A percentile compares a stretch with the other conserved stretches of the same genome.
phyloP scores from a whole-genome alignment of 2,888 invertebrate species.

The Standfussiana lucernea region DNA sequence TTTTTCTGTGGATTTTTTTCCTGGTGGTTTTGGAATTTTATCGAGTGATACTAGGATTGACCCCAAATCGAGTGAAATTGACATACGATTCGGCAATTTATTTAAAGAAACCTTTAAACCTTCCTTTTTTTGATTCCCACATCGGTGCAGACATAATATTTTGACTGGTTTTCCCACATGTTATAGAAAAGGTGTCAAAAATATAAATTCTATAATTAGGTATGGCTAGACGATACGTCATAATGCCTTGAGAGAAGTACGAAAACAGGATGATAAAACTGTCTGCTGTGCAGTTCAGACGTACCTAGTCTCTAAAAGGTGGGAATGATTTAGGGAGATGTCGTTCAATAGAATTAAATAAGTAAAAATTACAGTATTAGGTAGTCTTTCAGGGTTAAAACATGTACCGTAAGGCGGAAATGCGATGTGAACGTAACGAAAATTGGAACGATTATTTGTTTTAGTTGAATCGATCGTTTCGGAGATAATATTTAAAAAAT shows the following conservation, averaged over 20 bases:
- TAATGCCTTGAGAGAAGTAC: slow-evolving; percentile 26
- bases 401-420: too few relatives aligned
- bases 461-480: too few relatives aligned
- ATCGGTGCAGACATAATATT: slow-evolving; percentile 16
- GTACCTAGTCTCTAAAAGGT: neutral
- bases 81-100: neutral
- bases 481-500: too few relatives aligned
- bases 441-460: too few relatives aligned
- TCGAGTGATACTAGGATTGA: neutral
- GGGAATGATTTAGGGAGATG: neutral
- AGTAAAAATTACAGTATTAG: neutral
- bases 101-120: neutral
- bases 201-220: slow-evolving; percentile 52
- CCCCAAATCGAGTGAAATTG: neutral
- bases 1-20: neutral
- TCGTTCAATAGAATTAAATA: neutral
- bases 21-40: neutral
- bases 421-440: too few relatives aligned
- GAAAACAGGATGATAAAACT: slow-evolving; percentile 43
- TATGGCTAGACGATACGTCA: slow-evolving; percentile 50
- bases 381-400: too few relatives aligned
- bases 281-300: slow-evolving; percentile 10
- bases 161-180: neutral
- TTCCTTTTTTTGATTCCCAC: neutral
- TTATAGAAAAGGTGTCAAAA: slow-evolving; percentile 31